A percentile compares a stretch with the other conserved stretches of the same genome.
phyloP scores from a whole-genome alignment of 37 sponge, comb jelly and placozoan genomes.

The Chondrilla cf. caribensis region DNA sequence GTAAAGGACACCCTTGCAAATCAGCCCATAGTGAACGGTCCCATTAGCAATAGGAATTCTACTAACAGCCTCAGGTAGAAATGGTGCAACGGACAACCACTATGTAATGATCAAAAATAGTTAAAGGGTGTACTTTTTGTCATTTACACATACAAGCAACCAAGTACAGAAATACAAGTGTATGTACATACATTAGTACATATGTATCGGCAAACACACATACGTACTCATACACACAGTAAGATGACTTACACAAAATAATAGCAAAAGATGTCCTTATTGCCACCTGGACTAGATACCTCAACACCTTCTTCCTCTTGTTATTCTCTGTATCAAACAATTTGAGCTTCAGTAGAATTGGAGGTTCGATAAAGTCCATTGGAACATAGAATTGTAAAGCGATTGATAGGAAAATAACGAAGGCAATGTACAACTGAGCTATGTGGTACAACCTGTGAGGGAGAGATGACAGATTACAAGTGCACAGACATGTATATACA shows the following conservation, averaged over 20 bases:
- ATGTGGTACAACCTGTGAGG: conserved; percentile 47
- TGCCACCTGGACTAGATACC: not conserved
- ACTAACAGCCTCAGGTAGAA: too few relatives aligned
- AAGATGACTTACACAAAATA: conserved; percentile 41
- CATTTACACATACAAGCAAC: too few relatives aligned
- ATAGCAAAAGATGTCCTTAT: conserved; percentile 45
- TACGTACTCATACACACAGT: not conserved
- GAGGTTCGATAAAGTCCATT: conserved; percentile 78
- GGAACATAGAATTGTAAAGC: conserved; percentile 87
- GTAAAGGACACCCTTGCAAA: too few relatives aligned
- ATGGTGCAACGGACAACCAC: too few relatives aligned
- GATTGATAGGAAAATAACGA: conserved; percentile 51
- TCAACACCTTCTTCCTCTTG: not conserved
- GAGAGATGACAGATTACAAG: not conserved
- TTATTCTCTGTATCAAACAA: not conserved
- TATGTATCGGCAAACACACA: not conserved
- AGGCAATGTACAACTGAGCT: conserved; percentile 54
- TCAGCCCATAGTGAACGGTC: too few relatives aligned
- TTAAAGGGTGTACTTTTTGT: too few relatives aligned
- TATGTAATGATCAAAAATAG: too few relatives aligned
- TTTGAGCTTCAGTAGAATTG: conserved; percentile 14
- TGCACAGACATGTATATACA: too few relatives aligned
- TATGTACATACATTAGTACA: too few relatives aligned
- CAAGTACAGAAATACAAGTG: too few relatives aligned
- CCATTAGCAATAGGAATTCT: too few relatives aligned